These are phyloP conservation scores for Salmo trutta DNA, from an alignment of 2,797 vertebrate genomes.

Conservation along the genomic window DNA sequence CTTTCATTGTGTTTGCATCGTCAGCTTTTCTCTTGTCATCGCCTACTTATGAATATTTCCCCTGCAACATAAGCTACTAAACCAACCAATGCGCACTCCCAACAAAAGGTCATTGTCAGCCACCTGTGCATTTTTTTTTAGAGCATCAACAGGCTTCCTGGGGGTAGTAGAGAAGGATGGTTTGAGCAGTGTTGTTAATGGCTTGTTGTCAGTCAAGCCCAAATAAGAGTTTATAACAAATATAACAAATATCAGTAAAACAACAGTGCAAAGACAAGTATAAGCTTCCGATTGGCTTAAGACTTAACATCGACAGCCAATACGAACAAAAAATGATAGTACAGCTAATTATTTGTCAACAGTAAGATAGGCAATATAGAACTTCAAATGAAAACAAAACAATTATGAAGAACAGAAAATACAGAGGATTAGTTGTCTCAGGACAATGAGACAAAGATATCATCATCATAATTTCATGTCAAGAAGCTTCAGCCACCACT, in stretches of 20 bases:
- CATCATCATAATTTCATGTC: constrained; percentile 48
- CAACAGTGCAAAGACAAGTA: constrained; percentile 53
- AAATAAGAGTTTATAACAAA: constrained; percentile 54
- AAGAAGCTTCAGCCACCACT: constrained; percentile 51
- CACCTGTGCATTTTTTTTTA: constrained; percentile 48
- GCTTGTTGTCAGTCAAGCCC: constrained; percentile 51
- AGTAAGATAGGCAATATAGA: constrained; percentile 35
- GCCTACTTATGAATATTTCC: constrained; percentile 42
- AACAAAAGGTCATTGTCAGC: constrained; percentile 51
- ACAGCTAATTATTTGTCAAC: constrained; percentile 51
- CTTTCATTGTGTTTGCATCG: constrained; percentile 47
- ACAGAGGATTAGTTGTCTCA: constrained; percentile 43
- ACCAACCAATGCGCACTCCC: constrained; percentile 29
- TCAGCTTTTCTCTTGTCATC: constrained; percentile 40
- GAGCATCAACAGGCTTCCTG: constrained; percentile 25
- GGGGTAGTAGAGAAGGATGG: background rate
- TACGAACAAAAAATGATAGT: constrained; percentile 44
- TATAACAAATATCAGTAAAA: constrained; percentile 46
- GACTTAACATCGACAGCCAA: constrained; percentile 52
- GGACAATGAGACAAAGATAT: constrained; percentile 60
- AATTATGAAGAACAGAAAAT: constrained; percentile 30
- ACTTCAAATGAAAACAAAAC: constrained; percentile 48
- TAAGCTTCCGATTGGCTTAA: constrained; percentile 58
- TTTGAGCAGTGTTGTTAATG: constrained; percentile 39
- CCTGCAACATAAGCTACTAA: constrained; percentile 48